phyloP scores from a whole-genome alignment of 1,140 invertebrate species.

The Oppia nitens region DNA sequence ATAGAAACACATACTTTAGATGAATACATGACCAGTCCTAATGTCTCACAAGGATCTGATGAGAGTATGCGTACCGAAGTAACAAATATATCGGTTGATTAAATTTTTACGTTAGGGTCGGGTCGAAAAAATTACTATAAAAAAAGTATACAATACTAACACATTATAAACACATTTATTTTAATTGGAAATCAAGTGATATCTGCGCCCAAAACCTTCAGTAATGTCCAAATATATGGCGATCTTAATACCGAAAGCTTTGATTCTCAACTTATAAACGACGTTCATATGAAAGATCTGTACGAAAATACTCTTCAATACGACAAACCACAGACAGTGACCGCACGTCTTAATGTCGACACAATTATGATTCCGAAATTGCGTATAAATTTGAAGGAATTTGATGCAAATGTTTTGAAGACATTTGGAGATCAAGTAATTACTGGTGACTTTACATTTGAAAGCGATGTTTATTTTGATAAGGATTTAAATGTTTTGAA shows the following conservation, averaged over 20 bases:
- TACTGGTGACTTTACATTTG: slow-evolving; percentile 11
- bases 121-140: no score
- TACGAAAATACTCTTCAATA: background rate
- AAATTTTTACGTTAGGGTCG: no score
- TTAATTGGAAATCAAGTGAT: slow-evolving; percentile 10
- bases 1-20: no score
- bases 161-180: no score
- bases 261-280: background rate
- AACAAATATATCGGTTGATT: no score
- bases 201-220: slow-evolving; percentile 9
- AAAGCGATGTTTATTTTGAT: slow-evolving; percentile 6
- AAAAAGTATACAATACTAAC: no score
- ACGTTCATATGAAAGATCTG: background rate
- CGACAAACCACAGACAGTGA: background rate
- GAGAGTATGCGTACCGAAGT: no score
- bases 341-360: background rate
- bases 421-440: slow-evolving; percentile 8
- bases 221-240: slow-evolving; percentile 6
- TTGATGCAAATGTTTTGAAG: slow-evolving; percentile 11
- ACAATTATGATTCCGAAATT: background rate
- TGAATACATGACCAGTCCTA: no score
- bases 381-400: background rate
- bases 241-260: background rate
- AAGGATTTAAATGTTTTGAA: background rate
- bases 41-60: no score